Conservation (phyloP, 2,113 vertebrate genomes). For the Salvelinus alpinus region DNA sequence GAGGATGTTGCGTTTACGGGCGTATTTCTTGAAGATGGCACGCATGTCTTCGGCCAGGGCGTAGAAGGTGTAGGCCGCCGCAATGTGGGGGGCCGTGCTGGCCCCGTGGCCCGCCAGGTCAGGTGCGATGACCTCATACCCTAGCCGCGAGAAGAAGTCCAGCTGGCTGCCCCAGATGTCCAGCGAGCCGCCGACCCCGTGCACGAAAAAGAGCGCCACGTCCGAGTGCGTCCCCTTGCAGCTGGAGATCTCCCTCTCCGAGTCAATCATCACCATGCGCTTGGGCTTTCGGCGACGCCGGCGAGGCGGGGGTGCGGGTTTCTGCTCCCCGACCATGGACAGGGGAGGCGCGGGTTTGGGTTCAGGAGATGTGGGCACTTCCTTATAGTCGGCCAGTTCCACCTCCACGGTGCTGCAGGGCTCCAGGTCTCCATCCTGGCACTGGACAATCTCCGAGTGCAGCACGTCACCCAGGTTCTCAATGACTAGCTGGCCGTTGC, state of each 20-base stretch:
- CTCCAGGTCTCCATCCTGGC: constrained; percentile 79
- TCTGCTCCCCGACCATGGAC: constrained; percentile 45
- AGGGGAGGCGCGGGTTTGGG: constrained; percentile 45
- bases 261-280: constrained; percentile 86
- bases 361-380: constrained; percentile 63
- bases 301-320: constrained; percentile 69
- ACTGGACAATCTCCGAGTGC: constrained; percentile 84
- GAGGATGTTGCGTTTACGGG: constrained; percentile 90
- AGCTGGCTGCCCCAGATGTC: constrained; percentile 97
- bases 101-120: constrained; percentile 91
- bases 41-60: constrained; percentile 92
- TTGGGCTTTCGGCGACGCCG: constrained; percentile 84
- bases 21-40: constrained; percentile 90
- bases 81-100: constrained; percentile 88
- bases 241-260: constrained; percentile 85
- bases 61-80: constrained; percentile 93
- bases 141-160: constrained; percentile 90
- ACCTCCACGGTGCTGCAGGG: constrained; percentile 79
- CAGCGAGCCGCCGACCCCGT: constrained; percentile 91
- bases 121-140: constrained; percentile 93
- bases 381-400: constrained; percentile 78
- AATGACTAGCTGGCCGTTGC: constrained; percentile 90
- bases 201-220: constrained; percentile 93
- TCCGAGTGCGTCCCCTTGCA: constrained; percentile 89
- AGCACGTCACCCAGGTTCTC: constrained; percentile 88